Evolutionary conservation across 2,113 vertebrate species (phyloP), one percentile per base, ranked within the genome.

Genomic region (Tylochromis polylepis): DNA sequence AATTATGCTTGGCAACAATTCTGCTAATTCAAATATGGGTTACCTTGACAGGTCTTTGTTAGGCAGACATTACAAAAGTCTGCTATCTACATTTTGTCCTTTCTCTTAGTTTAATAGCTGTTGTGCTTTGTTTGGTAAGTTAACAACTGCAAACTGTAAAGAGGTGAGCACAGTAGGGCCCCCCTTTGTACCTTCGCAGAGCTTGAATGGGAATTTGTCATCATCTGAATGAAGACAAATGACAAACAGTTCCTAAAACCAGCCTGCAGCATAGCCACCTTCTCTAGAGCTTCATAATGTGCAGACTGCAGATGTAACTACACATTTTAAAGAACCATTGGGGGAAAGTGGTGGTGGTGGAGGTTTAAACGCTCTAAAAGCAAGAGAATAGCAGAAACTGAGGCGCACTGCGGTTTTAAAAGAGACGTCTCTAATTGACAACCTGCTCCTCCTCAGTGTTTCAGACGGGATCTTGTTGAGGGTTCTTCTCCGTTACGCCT

Each of bases 391-490:
- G 10, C 53, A 80, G 3, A 41, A 70, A 41, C 60, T 14, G 22
- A 14, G 46, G 81, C 62, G 85, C 65, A 29, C 16, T 81, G 60
- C 38, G 3, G 70, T 31, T 80, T 82, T 83, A 90, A 94, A 49
- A 87, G 87, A 94, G 88, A 93, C 79, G 53, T 93, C 83, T 81
- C 57, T 87, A 81, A 89, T 65, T 93, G 91, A 93, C 91, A 86
- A 22, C 12, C 31, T 8, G 65, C 84, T 82, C 81, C 86, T 87
- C 88, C 81, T 87, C 81, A 1, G n/a, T 27, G 53, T 84, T 55
- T 81, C 79, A 82, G 53, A 62, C 14, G 8, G 36, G 12, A 27
- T 84, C 88, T 56, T 22, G 62, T 82, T 18, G 18, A 87, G 60
- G 77, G 75, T 60, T 62, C 89, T 62, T 83, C 92, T 89, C 83